Evolutionary conservation across 2,113 vertebrate species (phyloP), one percentile per base, ranked within the genome.

Genomic region (Elachura formosa): DNA sequence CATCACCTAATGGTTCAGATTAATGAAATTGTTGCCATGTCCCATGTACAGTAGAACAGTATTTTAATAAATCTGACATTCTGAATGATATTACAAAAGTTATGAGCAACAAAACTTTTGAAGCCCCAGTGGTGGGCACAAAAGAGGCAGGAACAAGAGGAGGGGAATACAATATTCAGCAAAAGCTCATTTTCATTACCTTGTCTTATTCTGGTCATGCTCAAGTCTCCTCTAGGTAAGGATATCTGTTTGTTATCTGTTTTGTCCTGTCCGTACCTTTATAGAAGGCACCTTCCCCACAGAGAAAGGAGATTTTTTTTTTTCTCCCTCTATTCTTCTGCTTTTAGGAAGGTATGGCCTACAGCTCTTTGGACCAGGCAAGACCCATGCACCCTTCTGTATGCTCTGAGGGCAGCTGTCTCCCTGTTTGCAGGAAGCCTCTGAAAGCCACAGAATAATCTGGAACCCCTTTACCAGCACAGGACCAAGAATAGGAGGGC

Each of bases 311-410:
- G 9, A 3, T 19, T 14, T 18, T 43, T 46, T n/a, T n/a, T 19
- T 59, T 34, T 10, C 0, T 2, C 1, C 6, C 17, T 5, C 4
- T 1, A 43, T 64, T 79, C 52, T 77, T 31, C 55, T 74, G 3
- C 14, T 80, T 56, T 56, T 34, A 25, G 51, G 23, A 72, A 25
- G 17, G 21, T 25, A 20, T 20, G 14, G 31, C 25, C 79, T 36
- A 40, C 41, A 78, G 51, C 52, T 45, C 43, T 4, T 3, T 40
- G 38, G 36, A n/a, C 18, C 18, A 34, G 22, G 58, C 0, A 5
- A 64, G 63, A 71, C 25, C 31, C 6, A 2, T 29, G 36, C 9
- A 31, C 16, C 19, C 17, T 73, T 61, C 68, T 48, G n/a, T 24
- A 3, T 2, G 9, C n/a, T 68, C 25, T n/a, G 49, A 48, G 45